Evolutionary conservation across 2,888 invertebrate genomes (phyloP), one percentile per base, ranked within the genome.

Genomic region (Elmis aenea): DNA sequence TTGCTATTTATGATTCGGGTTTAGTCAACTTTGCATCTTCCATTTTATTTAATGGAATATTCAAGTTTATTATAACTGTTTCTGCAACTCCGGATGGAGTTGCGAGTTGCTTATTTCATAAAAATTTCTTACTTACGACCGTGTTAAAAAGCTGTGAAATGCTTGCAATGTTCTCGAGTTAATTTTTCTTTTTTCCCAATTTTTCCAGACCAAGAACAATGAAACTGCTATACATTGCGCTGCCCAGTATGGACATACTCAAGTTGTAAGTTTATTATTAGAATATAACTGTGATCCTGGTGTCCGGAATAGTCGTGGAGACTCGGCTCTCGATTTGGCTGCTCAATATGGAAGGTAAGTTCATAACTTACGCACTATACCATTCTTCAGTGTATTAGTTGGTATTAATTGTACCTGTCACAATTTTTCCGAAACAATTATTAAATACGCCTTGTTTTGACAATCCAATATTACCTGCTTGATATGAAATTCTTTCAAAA

Each of bases 211-310:
- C 31, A 80, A 83, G 58, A 85, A 90, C 67, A 86, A 87, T 58
- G 93, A 95, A 67, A 93, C 94, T 26, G 89, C 95, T 6, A 72
- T 95, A 53, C 89, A 94, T 59, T 90, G 88, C 66, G 94, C 94
- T 3, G 87, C 93, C 14, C 91, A 93, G 66, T 93, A 90, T 67
- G 94, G 94, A 4, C 89, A 92, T 67, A 85, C 85, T 32, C 81
- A 81, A 33, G 88, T 92, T 27, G 85, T 94, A 32, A 79, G 81
- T 26, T 79, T 87, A 58, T 76, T 95, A 51, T 71, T 95, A 51
- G 81, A 86, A 54, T 80, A 85, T 59, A 84, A 85, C 43, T 92
- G 92, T 54, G 90, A 95, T 72, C 89, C 93, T 25, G 82, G 84
- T 51, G 82, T 92, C 59, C 79, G 84, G 51, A 94, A 94, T 68